Percentiles rank a stretch among this genome's conserved stretches.
phyloP scores from a whole-genome alignment of 2,113 vertebrate species.

The Ancistrus triradiatus region DNA sequence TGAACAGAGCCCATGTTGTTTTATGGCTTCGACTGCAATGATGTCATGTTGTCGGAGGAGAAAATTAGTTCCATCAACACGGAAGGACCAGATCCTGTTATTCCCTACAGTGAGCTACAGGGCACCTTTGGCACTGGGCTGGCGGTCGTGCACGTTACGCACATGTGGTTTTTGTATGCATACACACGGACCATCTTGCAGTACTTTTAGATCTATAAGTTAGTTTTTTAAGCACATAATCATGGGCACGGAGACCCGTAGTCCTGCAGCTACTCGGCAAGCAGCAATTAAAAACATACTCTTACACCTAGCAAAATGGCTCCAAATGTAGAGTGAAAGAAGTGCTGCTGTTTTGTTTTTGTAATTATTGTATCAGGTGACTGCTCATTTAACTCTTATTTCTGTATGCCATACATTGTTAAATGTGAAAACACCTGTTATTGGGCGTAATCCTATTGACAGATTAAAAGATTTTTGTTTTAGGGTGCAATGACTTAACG shows the following conservation, averaged over 20 bases:
- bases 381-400: too few relatives aligned
- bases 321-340: conserved; percentile 29
- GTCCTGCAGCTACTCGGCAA: conserved; percentile 17
- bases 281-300: conserved; percentile 34
- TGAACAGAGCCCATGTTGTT: conserved; percentile 47
- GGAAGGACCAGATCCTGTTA: conserved; percentile 12
- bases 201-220: conserved; percentile 11
- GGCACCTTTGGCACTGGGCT: conserved; percentile 9
- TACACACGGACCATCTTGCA: background rate
- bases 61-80: conserved; percentile 48
- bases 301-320: conserved; percentile 37
- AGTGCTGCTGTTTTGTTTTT: conserved; percentile 26
- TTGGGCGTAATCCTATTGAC: too few relatives aligned
- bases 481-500: too few relatives aligned
- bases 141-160: background rate
- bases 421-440: too few relatives aligned
- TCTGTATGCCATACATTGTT: too few relatives aligned
- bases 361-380: too few relatives aligned
- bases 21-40: conserved; percentile 42
- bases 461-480: too few relatives aligned
- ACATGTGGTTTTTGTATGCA: conserved; percentile 17
- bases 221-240: background rate
- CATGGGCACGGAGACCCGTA: conserved; percentile 1
- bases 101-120: conserved; percentile 16
- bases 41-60: conserved; percentile 44